Conservation (phyloP, 2,113 vertebrate species). For the Orthonyx spaldingii region DNA sequence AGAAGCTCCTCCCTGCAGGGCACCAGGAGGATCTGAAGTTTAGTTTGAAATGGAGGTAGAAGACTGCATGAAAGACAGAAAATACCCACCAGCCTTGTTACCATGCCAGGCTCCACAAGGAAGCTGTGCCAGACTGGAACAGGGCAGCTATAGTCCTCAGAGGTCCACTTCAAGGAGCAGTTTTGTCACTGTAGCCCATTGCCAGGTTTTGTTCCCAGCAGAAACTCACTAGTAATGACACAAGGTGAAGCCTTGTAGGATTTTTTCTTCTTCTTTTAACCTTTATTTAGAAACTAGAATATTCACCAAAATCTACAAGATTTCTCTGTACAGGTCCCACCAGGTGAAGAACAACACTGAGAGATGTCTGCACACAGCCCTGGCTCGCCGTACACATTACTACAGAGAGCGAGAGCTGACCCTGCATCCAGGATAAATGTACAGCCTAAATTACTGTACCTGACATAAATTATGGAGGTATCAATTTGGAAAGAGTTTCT, state of each 20-base stretch:
- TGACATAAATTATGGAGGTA: background rate
- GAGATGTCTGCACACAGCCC: background rate
- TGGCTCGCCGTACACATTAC: accelerated
- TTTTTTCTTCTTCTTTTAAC: background rate
- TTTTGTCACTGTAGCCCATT: background rate
- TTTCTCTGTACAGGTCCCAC: conserved; percentile 8
- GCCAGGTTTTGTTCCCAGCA: background rate
- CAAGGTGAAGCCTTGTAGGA: accelerated
- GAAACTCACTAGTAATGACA: background rate
- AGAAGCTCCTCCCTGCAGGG: background rate
- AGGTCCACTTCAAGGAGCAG: background rate
- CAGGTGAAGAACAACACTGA: background rate
- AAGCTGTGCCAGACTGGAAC: background rate
- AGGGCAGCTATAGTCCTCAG: background rate
- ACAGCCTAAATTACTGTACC: background rate
- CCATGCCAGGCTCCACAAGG: accelerated
- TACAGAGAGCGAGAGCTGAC: background rate
- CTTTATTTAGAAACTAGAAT: conserved; percentile 61
- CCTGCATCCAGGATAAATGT: background rate
- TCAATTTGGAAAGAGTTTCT: background rate
- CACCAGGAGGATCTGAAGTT: background rate
- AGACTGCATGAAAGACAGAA: background rate
- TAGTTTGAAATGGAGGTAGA: background rate
- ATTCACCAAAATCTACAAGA: background rate
- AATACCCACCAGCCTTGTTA: background rate